Percentiles rank a stretch among this genome's conserved stretches.
These are phyloP conservation scores for Python bivittatus DNA, from an alignment of 2,113 vertebrate species.

Conservation along the genomic window DNA sequence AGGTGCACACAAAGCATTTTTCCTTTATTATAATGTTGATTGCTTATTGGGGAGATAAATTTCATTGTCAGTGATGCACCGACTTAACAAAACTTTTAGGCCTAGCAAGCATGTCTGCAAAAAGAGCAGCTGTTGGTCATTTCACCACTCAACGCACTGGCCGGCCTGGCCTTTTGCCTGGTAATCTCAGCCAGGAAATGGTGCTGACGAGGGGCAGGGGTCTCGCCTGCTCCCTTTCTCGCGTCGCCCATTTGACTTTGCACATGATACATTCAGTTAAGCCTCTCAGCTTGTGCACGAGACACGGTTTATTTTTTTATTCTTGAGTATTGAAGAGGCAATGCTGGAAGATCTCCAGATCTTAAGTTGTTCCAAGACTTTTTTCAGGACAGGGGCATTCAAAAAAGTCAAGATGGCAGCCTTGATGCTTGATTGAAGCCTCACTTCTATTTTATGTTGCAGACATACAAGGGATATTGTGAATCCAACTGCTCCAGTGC, in stretches of 20 bases:
- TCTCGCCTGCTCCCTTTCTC: background rate
- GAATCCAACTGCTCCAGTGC: too few relatives aligned
- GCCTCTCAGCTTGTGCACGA: too few relatives aligned
- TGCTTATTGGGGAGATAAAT: constrained; percentile 78
- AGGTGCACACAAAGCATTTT: constrained; percentile 78
- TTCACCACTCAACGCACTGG: constrained; percentile 54
- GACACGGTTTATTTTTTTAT: too few relatives aligned
- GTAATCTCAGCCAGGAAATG: constrained; percentile 50
- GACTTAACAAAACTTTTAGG: constrained; percentile 75
- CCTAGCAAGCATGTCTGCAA: constrained; percentile 68
- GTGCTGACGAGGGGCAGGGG: constrained; percentile 19
- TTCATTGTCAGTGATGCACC: constrained; percentile 75
- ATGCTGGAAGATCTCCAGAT: constrained; percentile 26
- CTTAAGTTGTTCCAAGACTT: too few relatives aligned
- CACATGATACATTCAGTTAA: too few relatives aligned
- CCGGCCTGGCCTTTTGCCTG: constrained; percentile 48
- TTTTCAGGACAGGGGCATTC: too few relatives aligned
- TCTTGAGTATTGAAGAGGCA: constrained; percentile 42
- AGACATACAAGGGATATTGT: too few relatives aligned
- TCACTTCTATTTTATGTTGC: too few relatives aligned
- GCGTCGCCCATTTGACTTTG: background rate
- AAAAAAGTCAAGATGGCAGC: too few relatives aligned
- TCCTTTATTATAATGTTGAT: constrained; percentile 78
- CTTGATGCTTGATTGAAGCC: too few relatives aligned
- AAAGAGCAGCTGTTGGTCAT: constrained; percentile 65